phyloP scores from a whole-genome alignment of 2,888 invertebrate species.

The Acrocyrtus sp. region DNA sequence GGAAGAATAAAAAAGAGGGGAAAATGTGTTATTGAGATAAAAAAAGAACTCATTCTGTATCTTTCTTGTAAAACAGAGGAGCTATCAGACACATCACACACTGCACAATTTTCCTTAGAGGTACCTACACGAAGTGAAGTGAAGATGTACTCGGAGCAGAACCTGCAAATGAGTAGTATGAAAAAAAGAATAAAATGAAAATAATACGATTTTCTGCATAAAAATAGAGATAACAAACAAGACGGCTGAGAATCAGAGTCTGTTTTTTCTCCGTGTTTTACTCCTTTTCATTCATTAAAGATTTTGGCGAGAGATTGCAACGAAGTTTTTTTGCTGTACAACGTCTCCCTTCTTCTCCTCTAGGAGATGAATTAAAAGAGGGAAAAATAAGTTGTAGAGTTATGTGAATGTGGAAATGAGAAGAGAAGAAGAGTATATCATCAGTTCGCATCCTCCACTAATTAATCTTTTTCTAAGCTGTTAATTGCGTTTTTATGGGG shows the following conservation, averaged over 20 bases:
- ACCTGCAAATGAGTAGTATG: not conserved
- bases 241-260: conserved; percentile 27
- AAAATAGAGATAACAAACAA: conserved; percentile 43
- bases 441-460: conserved; percentile 29
- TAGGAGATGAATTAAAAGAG: conserved; percentile 9
- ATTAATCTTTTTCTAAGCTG: conserved; percentile 46
- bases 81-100: not conserved
- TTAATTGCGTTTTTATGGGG: conserved; percentile 46
- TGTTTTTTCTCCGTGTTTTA: conserved; percentile 17
- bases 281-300: conserved; percentile 25
- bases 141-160: conserved; percentile 13
- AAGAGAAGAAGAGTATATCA: conserved; percentile 10
- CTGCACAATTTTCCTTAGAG: not conserved
- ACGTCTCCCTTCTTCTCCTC: not conserved
- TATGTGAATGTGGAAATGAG: conserved; percentile 18
- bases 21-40: conserved; percentile 23
- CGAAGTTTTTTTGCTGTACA: not conserved
- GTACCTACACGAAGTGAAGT: conserved; percentile 17
- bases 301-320: conserved; percentile 14
- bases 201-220: conserved; percentile 24
- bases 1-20: not conserved
- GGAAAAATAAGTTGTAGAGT: conserved; percentile 1
- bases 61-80: too few species aligned
- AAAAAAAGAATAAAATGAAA: too few species aligned
- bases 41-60: not conserved